Percentiles rank a stretch among this genome's conserved stretches.
Evolutionary conservation across 1,140 invertebrate species (phyloP).

Genomic region (Drosophila sulfurigaster): DNA sequence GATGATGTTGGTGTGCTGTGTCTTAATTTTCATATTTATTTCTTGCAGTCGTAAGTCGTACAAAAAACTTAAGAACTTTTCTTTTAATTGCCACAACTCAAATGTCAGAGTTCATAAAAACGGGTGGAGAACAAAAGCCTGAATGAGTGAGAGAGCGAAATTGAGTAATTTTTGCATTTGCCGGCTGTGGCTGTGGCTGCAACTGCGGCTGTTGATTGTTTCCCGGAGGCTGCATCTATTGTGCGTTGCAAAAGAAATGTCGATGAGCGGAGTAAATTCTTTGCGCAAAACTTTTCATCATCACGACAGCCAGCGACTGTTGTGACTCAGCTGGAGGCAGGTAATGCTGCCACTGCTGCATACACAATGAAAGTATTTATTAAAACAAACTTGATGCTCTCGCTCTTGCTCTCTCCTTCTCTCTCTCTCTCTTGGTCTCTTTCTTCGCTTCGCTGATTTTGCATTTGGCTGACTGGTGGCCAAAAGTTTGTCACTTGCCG

Average conservation of each 20-base stretch:
- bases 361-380: slow-evolving; percentile 81
- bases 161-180: slow-evolving; percentile 65
- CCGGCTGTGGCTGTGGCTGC: slow-evolving; percentile 38
- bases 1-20: slow-evolving; percentile 9
- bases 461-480: slow-evolving; percentile 26
- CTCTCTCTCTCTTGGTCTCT: slow-evolving; percentile 8
- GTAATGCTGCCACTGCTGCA: slow-evolving; percentile 31
- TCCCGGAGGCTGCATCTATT: slow-evolving; percentile 68
- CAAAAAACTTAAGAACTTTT: slow-evolving; percentile 50
- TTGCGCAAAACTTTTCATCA: slow-evolving; percentile 50
- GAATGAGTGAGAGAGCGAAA: slow-evolving; percentile 1
- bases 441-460: slow-evolving; percentile 34
- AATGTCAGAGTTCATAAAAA: slow-evolving; percentile 59
- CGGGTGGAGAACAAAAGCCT: background rate
- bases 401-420: background rate
- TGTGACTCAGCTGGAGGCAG: slow-evolving; percentile 15
- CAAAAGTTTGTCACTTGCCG: slow-evolving; percentile 38
- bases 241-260: slow-evolving; percentile 54
- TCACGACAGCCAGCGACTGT: slow-evolving; percentile 15
- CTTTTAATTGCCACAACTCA: slow-evolving; percentile 65
- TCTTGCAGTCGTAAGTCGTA: slow-evolving; percentile 8
- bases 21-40: slow-evolving; percentile 47
- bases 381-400: slow-evolving; percentile 75
- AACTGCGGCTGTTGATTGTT: slow-evolving; percentile 63
- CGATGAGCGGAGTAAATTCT: slow-evolving; percentile 60